Percentiles rank a stretch among this genome's conserved stretches.
Conservation (phyloP, 2,113 vertebrate genomes). For the Pelusios castaneus region DNA sequence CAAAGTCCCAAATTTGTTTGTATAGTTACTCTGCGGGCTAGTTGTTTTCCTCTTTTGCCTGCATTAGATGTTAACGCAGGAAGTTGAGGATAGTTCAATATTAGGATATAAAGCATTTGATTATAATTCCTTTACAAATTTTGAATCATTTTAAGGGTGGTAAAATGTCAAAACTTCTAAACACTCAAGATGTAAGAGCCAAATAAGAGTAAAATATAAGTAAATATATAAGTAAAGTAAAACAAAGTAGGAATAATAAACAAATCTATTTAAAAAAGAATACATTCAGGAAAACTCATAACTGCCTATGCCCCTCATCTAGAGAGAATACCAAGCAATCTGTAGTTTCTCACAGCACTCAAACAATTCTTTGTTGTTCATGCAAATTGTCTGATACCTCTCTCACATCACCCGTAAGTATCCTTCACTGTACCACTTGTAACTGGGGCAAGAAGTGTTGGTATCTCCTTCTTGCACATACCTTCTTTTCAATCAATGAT, state of each 20-base stretch:
- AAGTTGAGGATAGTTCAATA: not conserved
- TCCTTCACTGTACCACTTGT: not conserved
- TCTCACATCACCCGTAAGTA: no score
- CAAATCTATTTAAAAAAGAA: not conserved
- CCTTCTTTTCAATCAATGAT: not conserved
- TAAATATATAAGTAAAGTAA: not conserved
- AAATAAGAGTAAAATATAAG: not conserved
- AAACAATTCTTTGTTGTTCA: not conserved
- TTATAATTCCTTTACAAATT: not conserved
- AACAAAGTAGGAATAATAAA: not conserved
- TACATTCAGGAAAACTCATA: not conserved
- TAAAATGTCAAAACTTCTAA: not conserved
- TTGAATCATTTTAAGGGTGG: not conserved
- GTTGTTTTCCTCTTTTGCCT: not conserved
- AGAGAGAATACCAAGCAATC: not conserved
- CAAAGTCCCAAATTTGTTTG: not conserved
- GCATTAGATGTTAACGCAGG: not conserved
- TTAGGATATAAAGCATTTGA: not conserved
- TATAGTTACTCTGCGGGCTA: not conserved
- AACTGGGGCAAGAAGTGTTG: not conserved
- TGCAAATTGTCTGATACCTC: not conserved
- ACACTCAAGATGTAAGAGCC: not conserved
- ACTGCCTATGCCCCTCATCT: not conserved
- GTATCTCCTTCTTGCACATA: not conserved
- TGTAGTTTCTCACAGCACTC: not conserved